A percentile compares a stretch with the other conserved stretches of the same genome.
Evolutionary conservation across 2,888 invertebrate genomes (phyloP).

Genomic region (Andrena chrysosceles): DNA sequence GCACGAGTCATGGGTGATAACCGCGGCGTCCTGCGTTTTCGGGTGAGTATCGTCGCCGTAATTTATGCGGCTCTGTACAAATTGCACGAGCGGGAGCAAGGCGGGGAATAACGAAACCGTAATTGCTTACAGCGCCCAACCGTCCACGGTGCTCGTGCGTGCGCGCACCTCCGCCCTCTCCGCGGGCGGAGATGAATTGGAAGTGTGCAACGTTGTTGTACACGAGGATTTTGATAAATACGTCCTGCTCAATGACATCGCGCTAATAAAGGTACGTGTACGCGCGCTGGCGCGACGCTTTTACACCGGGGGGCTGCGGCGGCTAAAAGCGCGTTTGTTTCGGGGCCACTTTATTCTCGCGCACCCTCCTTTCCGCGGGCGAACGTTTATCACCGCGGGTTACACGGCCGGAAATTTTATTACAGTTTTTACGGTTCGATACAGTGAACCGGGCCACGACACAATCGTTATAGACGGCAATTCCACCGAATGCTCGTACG

Average conservation of each 20-base stretch:
- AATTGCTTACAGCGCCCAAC: conserved; percentile 38
- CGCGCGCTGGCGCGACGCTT: background rate
- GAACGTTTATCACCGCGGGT: conserved; percentile 20
- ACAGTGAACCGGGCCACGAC: background rate
- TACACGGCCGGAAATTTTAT: conserved; percentile 2
- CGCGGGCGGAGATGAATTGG: conserved; percentile 46
- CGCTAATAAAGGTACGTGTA: conserved; percentile 75
- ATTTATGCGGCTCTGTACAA: background rate
- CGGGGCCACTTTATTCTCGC: background rate
- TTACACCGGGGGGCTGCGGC: background rate
- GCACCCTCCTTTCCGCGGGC: background rate
- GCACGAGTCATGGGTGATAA: conserved; percentile 75
- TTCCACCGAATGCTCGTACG: background rate
- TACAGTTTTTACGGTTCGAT: conserved; percentile 12
- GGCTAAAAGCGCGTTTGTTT: conserved; percentile 15
- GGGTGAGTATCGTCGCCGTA: conserved; percentile 48
- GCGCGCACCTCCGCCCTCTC: conserved; percentile 30
- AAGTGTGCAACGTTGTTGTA: conserved; percentile 65
- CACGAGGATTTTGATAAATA: conserved; percentile 72
- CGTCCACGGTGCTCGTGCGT: conserved; percentile 34
- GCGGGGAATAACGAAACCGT: conserved; percentile 24
- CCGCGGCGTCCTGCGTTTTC: conserved; percentile 73
- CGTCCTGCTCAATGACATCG: conserved; percentile 74
- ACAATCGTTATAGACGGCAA: conserved; percentile 13
- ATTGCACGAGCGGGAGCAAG: conserved; percentile 23